phyloP scores from a whole-genome alignment of 2,888 invertebrate species.

The Lepidocyrtinus sp. region DNA sequence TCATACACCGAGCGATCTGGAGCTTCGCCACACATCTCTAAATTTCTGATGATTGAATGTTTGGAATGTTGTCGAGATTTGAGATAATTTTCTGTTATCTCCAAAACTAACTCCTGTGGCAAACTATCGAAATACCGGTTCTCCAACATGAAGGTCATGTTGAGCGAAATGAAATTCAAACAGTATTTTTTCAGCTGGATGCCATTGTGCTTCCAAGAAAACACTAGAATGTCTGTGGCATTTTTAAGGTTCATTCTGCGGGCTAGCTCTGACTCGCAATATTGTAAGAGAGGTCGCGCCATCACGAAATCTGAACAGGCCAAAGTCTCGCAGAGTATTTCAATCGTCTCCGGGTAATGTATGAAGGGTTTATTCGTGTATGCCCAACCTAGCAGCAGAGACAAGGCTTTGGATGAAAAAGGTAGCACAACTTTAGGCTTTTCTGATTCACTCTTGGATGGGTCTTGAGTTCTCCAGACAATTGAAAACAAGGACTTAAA shows the following conservation, averaged over 20 bases:
- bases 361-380: conserved; percentile 81
- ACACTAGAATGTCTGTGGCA: conserved; percentile 82
- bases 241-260: conserved; percentile 82
- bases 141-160: conserved; percentile 82
- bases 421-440: conserved; percentile 76
- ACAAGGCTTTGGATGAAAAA: conserved; percentile 75
- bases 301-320: conserved; percentile 87
- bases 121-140: conserved; percentile 79
- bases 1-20: conserved; percentile 20
- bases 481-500: conserved; percentile 85
- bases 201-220: conserved; percentile 85
- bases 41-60: conserved; percentile 72
- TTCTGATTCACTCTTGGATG: not conserved
- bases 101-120: conserved; percentile 77
- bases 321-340: conserved; percentile 82
- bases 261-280: conserved; percentile 80
- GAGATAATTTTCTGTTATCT: conserved; percentile 80
- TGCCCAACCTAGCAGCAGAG: conserved; percentile 80
- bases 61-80: conserved; percentile 19
- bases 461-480: conserved; percentile 76
- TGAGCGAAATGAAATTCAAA: conserved; percentile 84
- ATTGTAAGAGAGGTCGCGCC: conserved; percentile 80
- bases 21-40: not conserved
- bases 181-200: conserved; percentile 80
- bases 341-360: conserved; percentile 77